Percentiles rank a stretch among this genome's conserved stretches.
Evolutionary conservation across 2,797 vertebrate genomes (phyloP).

Genomic region (Peromyscus aztecus): DNA sequence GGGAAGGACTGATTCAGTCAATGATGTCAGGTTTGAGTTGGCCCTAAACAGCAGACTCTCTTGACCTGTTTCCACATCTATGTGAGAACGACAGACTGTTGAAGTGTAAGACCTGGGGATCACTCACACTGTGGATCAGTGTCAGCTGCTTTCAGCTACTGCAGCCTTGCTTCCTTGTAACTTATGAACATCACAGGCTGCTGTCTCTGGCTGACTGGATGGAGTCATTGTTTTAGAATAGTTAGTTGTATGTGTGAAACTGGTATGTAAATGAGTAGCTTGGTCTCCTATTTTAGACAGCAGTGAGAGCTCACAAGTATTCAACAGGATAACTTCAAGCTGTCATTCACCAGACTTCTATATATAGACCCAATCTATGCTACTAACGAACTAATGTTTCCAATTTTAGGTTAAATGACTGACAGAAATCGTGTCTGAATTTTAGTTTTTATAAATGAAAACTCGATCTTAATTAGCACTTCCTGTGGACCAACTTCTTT

Average conservation of each 20-base stretch:
- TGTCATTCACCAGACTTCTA: not conserved
- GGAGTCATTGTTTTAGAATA: not conserved
- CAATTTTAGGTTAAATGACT: conserved; percentile 34
- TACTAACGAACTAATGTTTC: not conserved
- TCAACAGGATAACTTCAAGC: not conserved
- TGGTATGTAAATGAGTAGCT: not conserved
- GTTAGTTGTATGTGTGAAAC: not conserved
- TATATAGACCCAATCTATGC: not conserved
- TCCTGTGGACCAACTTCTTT: not conserved
- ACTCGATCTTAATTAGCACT: not conserved
- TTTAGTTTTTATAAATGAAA: conserved; percentile 56
- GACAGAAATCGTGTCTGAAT: conserved; percentile 19
- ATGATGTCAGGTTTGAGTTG: not conserved
- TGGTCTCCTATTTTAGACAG: not conserved
- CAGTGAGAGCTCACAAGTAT: not conserved
- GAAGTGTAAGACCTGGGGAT: not conserved
- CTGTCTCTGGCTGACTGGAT: not conserved
- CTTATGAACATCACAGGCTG: too few species aligned
- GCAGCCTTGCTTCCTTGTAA: not conserved
- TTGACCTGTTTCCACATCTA: not conserved
- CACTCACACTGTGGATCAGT: not conserved
- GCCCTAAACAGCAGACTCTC: not conserved
- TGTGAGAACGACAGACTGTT: not conserved
- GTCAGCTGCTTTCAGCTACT: not conserved
- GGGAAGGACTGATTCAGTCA: not conserved